Evolutionary conservation across 2,113 vertebrate species (phyloP).

Genomic region (Cardinalis cardinalis): DNA sequence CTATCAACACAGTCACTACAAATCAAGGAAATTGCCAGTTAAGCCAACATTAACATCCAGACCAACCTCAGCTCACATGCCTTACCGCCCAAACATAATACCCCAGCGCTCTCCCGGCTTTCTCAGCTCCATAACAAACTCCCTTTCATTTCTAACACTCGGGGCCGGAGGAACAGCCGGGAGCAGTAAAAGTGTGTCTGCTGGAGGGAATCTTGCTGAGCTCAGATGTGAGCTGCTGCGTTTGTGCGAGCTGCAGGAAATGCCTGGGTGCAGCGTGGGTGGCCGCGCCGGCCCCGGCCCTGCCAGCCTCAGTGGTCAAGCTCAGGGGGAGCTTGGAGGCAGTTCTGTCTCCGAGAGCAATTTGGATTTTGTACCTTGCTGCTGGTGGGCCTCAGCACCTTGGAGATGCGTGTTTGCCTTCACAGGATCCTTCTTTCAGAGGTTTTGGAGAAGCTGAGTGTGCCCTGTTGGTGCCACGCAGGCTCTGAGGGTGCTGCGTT

Average conservation of each 20-base stretch:
- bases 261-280: conserved; percentile 10
- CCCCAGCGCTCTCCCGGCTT: conserved; percentile 6
- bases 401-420: not conserved
- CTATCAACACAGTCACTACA: conserved; percentile 53
- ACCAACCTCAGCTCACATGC: conserved; percentile 47
- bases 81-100: conserved; percentile 52
- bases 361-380: not conserved
- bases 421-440: fast-evolving
- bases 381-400: not conserved
- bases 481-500: not conserved
- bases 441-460: not conserved
- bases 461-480: fast-evolving
- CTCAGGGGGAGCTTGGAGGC: not conserved
- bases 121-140: conserved; percentile 43
- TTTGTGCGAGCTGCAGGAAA: not conserved
- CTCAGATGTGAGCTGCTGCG: not conserved
- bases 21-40: conserved; percentile 62
- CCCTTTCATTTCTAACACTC: conserved; percentile 18
- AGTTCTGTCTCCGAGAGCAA: not conserved
- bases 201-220: conserved; percentile 47
- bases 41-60: conserved; percentile 63
- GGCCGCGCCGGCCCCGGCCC: not conserved
- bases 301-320: not conserved
- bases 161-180: not conserved
- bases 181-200: conserved; percentile 31